Percentiles rank a stretch among this genome's conserved stretches.
These are phyloP conservation scores for Parnassius mnemosyne DNA, from an alignment of 2,888 invertebrate genomes.

Conservation along the genomic window DNA sequence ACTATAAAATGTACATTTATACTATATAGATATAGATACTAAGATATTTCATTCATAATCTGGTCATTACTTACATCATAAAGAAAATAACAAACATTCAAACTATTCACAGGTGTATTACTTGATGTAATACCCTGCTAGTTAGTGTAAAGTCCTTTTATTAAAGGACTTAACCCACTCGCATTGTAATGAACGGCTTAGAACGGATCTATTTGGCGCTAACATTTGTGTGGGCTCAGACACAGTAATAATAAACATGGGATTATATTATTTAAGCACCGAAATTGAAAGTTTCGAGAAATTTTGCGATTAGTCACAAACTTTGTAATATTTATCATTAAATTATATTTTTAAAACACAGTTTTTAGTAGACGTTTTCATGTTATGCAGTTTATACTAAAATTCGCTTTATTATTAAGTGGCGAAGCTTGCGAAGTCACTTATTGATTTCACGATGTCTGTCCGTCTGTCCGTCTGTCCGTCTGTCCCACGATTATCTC, in stretches of 20 bases:
- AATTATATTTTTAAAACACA: too few species aligned
- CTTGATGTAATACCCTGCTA: slow-evolving; percentile 17
- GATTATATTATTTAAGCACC: slow-evolving; percentile 16
- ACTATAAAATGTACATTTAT: too few species aligned
- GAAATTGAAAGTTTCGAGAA: slow-evolving; percentile 19
- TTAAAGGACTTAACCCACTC: slow-evolving; percentile 17
- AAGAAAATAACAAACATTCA: slow-evolving; percentile 10
- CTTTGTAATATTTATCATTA: too few species aligned
- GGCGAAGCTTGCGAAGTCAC: too few species aligned
- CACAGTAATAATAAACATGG: slow-evolving; percentile 10
- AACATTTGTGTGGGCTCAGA: slow-evolving; percentile 19
- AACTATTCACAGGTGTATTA: slow-evolving; percentile 21
- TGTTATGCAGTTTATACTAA: too few species aligned
- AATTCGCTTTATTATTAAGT: too few species aligned
- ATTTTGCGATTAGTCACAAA: slow-evolving; percentile 8
- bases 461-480: too few species aligned
- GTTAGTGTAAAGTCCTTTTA: slow-evolving; percentile 16
- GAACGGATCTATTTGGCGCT: slow-evolving; percentile 9
- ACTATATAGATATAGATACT: too few species aligned
- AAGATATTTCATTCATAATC: slow-evolving; percentile 7
- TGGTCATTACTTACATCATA: slow-evolving; percentile 8
- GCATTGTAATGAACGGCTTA: slow-evolving; percentile 10
- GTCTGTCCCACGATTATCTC: too few species aligned
- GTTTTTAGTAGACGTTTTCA: too few species aligned
- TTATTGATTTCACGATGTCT: too few species aligned